Evolutionary conservation across 2,113 vertebrate species (phyloP).

Genomic region (Gymnocephalus cernua): DNA sequence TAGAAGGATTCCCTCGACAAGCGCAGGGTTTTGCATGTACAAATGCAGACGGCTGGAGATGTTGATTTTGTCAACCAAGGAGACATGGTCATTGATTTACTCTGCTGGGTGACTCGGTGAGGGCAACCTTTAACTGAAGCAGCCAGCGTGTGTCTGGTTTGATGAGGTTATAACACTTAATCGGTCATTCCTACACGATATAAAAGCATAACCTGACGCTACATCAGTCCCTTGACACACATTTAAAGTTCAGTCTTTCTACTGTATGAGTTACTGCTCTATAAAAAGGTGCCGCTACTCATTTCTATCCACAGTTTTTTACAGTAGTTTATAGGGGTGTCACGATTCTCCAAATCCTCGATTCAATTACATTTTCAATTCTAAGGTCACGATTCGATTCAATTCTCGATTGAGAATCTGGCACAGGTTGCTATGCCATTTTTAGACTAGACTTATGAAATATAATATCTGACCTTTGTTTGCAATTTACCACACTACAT

Average conservation of each 20-base stretch:
- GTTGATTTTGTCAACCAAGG: conserved; percentile 38
- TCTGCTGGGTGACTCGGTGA: neutral
- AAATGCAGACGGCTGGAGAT: conserved; percentile 31
- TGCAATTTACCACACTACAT: no score
- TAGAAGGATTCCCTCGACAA: neutral
- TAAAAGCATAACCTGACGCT: conserved; percentile 29
- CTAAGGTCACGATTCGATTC: no score
- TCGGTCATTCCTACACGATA: conserved; percentile 9
- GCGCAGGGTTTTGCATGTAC: neutral
- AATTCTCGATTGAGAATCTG: no score
- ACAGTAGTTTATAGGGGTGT: no score
- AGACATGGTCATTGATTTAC: conserved; percentile 52
- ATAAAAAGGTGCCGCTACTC: neutral
- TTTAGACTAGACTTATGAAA: no score
- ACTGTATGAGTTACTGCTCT: neutral
- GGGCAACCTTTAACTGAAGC: conserved; percentile 8
- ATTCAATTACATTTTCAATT: no score
- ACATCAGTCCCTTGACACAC: neutral
- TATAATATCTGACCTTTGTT: no score
- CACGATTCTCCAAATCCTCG: no score
- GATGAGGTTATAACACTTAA: conserved; percentile 49
- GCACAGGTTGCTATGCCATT: no score
- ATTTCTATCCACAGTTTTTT: neutral
- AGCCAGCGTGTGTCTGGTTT: conserved; percentile 22
- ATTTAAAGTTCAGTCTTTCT: neutral